A percentile compares a stretch with the other conserved stretches of the same genome.
phyloP scores from a whole-genome alignment of 1,140 invertebrate genomes.

The Thaumatotibia leucotreta region DNA sequence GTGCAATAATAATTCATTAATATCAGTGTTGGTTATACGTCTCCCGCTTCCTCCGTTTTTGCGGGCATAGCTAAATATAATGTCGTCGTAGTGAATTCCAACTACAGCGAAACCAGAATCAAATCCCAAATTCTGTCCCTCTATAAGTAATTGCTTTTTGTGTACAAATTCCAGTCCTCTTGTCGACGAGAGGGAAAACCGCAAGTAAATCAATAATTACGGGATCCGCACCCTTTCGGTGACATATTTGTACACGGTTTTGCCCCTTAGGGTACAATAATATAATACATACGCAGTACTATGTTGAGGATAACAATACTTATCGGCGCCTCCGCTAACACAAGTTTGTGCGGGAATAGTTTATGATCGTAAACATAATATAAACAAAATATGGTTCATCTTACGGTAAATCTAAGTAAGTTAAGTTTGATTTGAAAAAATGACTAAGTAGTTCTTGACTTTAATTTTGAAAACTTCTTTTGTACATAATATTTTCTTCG shows the following conservation, averaged over 20 bases:
- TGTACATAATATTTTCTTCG: too few relatives aligned
- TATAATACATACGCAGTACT: background rate
- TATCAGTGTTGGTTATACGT: background rate
- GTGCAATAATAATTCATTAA: background rate
- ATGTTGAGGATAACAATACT: background rate
- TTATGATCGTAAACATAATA: too few relatives aligned
- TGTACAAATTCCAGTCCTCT: conserved; percentile 2
- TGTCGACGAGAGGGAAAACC: conserved; percentile 6
- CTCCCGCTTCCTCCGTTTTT: too few relatives aligned
- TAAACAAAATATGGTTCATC: too few relatives aligned
- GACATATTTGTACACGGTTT: conserved; percentile 1
- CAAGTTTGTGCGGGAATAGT: too few relatives aligned
- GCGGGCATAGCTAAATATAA: background rate
- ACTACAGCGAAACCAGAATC: background rate
- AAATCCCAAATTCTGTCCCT: background rate
- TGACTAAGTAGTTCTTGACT: too few relatives aligned
- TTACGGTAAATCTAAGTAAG: too few relatives aligned
- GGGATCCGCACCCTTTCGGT: background rate
- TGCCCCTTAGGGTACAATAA: background rate
- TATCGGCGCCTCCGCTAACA: background rate
- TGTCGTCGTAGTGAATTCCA: background rate
- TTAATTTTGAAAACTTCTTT: too few relatives aligned
- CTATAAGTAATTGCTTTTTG: conserved; percentile 12
- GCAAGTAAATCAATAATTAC: conserved; percentile 12
- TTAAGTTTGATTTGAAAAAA: too few relatives aligned